Conservation (phyloP, 1,140 invertebrate species). For the Drosophila athabasca region DNA sequence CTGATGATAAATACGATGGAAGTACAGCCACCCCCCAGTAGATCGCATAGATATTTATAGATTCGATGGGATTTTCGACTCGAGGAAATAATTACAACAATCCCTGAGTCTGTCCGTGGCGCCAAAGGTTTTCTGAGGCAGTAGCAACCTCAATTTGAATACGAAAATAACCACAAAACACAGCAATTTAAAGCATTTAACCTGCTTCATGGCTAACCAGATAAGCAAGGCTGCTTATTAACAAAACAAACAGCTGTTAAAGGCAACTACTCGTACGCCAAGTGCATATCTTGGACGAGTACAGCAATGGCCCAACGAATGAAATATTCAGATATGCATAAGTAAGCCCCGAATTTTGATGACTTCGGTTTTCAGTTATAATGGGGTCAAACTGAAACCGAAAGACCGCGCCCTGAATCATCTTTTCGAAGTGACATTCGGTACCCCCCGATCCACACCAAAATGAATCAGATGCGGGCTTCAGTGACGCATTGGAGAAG, state of each 20-base stretch:
- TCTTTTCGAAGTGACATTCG: conserved; percentile 16
- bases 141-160: conserved; percentile 33
- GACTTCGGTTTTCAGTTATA: conserved; percentile 19
- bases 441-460: background rate
- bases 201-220: conserved; percentile 61
- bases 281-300: conserved; percentile 3
- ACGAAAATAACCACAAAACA: conserved; percentile 30
- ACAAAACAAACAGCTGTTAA: conserved; percentile 46
- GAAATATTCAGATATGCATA: background rate
- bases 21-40: no score
- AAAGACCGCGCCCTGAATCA: conserved; percentile 56
- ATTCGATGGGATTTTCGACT: conserved; percentile 4
- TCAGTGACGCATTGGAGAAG: conserved; percentile 39
- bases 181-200: conserved; percentile 43
- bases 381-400: conserved; percentile 24
- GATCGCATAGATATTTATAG: conserved; percentile 29
- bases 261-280: conserved; percentile 10
- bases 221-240: conserved; percentile 58
- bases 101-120: conserved; percentile 9
- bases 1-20: no score
- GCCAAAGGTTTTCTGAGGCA: conserved; percentile 25
- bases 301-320: background rate
- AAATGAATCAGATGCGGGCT: conserved; percentile 33
- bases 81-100: conserved; percentile 5
- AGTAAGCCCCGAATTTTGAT: conserved; percentile 17